phyloP scores from a whole-genome alignment of 2,797 vertebrate genomes.

The Pangasius djambal region DNA sequence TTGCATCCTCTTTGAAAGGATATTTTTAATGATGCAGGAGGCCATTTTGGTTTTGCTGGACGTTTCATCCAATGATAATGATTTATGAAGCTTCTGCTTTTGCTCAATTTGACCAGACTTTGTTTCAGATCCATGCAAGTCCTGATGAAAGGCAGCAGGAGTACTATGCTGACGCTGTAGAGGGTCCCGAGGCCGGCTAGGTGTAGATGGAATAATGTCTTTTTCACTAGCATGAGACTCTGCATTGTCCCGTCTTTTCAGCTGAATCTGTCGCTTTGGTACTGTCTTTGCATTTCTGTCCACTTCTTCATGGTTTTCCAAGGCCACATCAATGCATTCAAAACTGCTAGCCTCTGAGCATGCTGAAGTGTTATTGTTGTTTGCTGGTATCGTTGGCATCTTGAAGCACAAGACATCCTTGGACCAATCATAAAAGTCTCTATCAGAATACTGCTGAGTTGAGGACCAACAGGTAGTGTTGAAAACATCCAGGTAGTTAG shows the following conservation, averaged over 20 bases:
- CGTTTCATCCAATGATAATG: slow-evolving; percentile 79
- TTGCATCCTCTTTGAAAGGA: slow-evolving; percentile 86
- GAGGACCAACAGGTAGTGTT: slow-evolving; percentile 63
- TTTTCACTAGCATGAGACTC: slow-evolving; percentile 63
- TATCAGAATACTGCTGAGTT: slow-evolving; percentile 63
- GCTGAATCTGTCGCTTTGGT: slow-evolving; percentile 87
- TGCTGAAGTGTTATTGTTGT: slow-evolving; percentile 55
- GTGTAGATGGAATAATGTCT: slow-evolving; percentile 24
- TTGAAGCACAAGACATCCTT: slow-evolving; percentile 69
- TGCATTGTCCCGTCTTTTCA: slow-evolving; percentile 77
- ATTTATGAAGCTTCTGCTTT: slow-evolving; percentile 77
- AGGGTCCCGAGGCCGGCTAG: slow-evolving; percentile 63
- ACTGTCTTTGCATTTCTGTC: slow-evolving; percentile 79
- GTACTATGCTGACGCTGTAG: slow-evolving; percentile 74
- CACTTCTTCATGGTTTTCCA: slow-evolving; percentile 71
- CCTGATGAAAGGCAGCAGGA: slow-evolving; percentile 63
- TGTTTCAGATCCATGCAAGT: slow-evolving; percentile 31
- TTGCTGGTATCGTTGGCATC: slow-evolving; percentile 62
- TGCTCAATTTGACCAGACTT: slow-evolving; percentile 38
- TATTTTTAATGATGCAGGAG: slow-evolving; percentile 83
- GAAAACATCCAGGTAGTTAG: slow-evolving; percentile 71
- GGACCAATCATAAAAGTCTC: slow-evolving; percentile 67
- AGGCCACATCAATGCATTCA: slow-evolving; percentile 81
- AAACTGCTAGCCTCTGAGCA: slow-evolving; percentile 67
- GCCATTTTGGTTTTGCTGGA: slow-evolving; percentile 79